phyloP scores from a whole-genome alignment of 2,888 invertebrate species.

The Drosophila basisetae region DNA sequence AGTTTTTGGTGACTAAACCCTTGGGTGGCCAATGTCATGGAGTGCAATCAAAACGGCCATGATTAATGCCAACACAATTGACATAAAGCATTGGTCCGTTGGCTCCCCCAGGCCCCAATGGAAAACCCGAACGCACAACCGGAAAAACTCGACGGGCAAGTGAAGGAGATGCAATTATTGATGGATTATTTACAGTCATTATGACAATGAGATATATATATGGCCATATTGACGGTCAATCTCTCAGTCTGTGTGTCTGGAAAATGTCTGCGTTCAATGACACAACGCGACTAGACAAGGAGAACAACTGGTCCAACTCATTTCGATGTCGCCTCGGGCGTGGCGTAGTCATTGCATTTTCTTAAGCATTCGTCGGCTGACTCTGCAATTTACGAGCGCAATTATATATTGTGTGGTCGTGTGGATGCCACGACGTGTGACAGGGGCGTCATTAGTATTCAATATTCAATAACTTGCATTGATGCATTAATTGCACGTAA shows the following conservation, averaged over 20 bases:
- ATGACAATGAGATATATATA: conserved; percentile 79
- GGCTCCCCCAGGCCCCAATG: conserved; percentile 10
- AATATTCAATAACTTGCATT: conserved; percentile 77
- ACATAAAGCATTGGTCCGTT: conserved; percentile 63
- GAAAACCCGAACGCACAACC: conserved; percentile 27
- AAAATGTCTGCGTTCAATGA: conserved; percentile 66
- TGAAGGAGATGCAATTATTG: conserved; percentile 77
- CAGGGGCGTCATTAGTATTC: conserved; percentile 72
- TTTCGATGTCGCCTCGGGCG: conserved; percentile 23
- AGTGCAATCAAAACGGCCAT: conserved; percentile 73
- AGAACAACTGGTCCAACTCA: conserved; percentile 19
- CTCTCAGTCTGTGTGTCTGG: conserved; percentile 40
- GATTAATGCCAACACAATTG: conserved; percentile 80
- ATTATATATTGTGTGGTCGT: conserved; percentile 50
- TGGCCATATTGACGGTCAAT: conserved; percentile 61
- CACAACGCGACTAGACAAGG: conserved; percentile 58
- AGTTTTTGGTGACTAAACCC: conserved; percentile 32
- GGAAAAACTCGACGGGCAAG: conserved; percentile 60
- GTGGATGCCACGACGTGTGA: conserved; percentile 40
- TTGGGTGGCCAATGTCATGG: conserved; percentile 72
- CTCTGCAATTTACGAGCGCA: conserved; percentile 73
- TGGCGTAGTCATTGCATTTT: conserved; percentile 49
- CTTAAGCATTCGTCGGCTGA: conserved; percentile 53
- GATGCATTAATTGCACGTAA: conserved; percentile 81
- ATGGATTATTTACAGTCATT: conserved; percentile 82